Percentiles rank a stretch among this genome's conserved stretches.
Evolutionary conservation across 2,888 invertebrate species (phyloP).

Genomic region (Cephus rjabovi): DNA sequence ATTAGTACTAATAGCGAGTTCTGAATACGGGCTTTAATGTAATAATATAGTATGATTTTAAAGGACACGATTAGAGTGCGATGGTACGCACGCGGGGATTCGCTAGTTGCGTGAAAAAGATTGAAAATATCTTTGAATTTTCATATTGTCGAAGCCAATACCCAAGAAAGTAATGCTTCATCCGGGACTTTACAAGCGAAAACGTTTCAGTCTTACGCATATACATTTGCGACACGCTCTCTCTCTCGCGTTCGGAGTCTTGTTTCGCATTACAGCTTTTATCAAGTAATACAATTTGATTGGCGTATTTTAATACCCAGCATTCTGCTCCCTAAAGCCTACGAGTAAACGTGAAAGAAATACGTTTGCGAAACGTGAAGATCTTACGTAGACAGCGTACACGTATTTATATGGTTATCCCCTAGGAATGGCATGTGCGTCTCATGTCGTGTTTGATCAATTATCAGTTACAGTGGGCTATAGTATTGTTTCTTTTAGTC

Average conservation of each 20-base stretch:
- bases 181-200: background rate
- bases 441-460: constrained; percentile 33
- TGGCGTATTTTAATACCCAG: background rate
- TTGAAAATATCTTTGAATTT: background rate
- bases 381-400: constrained; percentile 53
- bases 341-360: background rate
- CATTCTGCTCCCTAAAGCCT: background rate
- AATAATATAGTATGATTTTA: background rate
- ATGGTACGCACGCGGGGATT: background rate
- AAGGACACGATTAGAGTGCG: background rate
- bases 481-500: constrained; percentile 28
- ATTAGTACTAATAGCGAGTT: too few relatives aligned
- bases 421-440: constrained; percentile 48
- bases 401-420: constrained; percentile 39
- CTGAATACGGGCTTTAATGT: too few relatives aligned
- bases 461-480: constrained; percentile 38
- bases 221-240: background rate
- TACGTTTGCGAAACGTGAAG: constrained; percentile 40
- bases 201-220: background rate
- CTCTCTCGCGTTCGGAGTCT: background rate
- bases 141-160: background rate
- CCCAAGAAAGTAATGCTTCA: background rate
- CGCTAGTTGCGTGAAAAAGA: background rate
- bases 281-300: constrained; percentile 44
- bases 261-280: constrained; percentile 33